A percentile compares a stretch with the other conserved stretches of the same genome.
Evolutionary conservation across 2,797 vertebrate species (phyloP).

Genomic region (Etheostoma perlongum): DNA sequence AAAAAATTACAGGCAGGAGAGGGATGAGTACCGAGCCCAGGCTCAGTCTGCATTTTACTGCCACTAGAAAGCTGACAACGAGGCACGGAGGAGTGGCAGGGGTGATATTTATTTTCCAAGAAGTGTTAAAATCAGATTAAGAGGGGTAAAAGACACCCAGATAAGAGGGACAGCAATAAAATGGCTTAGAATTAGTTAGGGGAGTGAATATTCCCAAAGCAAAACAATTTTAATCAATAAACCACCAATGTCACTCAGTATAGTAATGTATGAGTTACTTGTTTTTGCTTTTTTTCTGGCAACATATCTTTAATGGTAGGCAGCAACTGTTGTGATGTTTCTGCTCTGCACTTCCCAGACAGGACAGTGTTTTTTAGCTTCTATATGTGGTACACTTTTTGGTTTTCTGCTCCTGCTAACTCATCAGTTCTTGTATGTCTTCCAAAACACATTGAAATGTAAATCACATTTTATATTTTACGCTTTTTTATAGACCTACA

Average conservation of each 20-base stretch:
- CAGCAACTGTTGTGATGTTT: neutral
- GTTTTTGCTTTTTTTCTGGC: neutral
- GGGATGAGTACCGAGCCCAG: constrained; percentile 46
- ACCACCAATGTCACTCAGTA: neutral
- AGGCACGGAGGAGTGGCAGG: constrained; percentile 29
- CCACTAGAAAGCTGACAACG: constrained; percentile 51
- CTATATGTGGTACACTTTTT: neutral
- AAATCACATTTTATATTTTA: neutral
- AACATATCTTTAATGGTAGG: constrained; percentile 3
- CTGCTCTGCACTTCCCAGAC: neutral
- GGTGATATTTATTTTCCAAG: constrained; percentile 51
- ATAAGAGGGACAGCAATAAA: constrained; percentile 29
- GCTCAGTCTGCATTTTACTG: constrained; percentile 29
- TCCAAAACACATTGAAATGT: neutral
- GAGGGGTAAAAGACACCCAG: constrained; percentile 25
- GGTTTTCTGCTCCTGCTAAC: neutral
- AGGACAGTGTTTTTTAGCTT: neutral
- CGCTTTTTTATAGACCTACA: neutral
- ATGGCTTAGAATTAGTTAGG: neutral
- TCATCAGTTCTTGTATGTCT: neutral
- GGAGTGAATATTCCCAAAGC: neutral
- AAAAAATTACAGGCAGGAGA: constrained; percentile 71
- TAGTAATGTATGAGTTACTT: neutral
- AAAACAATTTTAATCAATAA: neutral
- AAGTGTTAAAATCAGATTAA: constrained; percentile 54